Conservation (phyloP, 2,797 vertebrate species). For the Gallinago nigripennis region DNA sequence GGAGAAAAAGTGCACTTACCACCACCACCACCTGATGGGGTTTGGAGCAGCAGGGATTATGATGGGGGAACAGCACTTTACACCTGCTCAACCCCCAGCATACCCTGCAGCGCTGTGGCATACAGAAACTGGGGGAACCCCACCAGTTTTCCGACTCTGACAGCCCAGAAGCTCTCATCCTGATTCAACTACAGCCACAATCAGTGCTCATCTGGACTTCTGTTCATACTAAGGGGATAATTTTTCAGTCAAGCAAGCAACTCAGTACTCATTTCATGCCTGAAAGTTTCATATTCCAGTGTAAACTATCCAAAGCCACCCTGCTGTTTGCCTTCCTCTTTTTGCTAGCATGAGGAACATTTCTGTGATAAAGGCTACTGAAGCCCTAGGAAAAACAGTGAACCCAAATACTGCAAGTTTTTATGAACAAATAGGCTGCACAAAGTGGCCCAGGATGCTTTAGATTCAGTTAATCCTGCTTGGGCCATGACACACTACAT, state of each 20-base stretch:
- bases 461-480: not conserved
- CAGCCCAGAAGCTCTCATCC: not conserved
- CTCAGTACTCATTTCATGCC: not conserved
- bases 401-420: not conserved
- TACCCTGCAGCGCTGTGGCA: fast-evolving
- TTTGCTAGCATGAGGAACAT: not conserved
- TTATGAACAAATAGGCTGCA: not conserved
- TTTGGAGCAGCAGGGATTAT: fast-evolving
- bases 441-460: not conserved
- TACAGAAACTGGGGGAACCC: not conserved
- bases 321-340: not conserved
- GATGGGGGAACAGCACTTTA: not conserved
- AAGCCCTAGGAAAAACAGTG: not conserved
- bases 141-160: fast-evolving
- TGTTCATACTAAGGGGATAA: not conserved
- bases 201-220: not conserved
- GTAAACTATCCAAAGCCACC: not conserved
- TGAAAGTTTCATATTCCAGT: not conserved
- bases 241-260: not conserved
- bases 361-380: not conserved
- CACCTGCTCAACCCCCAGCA: fast-evolving
- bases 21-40: not conserved
- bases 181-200: not conserved
- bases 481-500: not conserved
- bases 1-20: not conserved